Evolutionary conservation across 2,888 invertebrate species (phyloP), one percentile per base, ranked within the genome.

Genomic region (Ectemnius lituratus): DNA sequence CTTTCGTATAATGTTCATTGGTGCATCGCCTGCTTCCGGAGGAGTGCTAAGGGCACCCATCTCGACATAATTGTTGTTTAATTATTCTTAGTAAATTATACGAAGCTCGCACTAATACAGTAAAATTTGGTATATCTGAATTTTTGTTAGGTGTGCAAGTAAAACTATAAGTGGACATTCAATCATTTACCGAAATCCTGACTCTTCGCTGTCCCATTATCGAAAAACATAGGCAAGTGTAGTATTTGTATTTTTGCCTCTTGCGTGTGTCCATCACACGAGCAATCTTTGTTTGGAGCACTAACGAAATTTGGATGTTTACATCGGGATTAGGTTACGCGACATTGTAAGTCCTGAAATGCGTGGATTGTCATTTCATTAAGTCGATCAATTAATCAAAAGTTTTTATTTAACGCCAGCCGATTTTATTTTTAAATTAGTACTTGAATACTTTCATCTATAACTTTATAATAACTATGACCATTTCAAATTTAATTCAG

Each of bases 141-240:
- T 11, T 37, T 37, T 37, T 37, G 8, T 37, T 37, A 37, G 37
- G 11, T 8, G 37, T 37, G 37, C 37, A 8, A 56, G 68, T 57
- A 37, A 28, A 49, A 47, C 5, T 23, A 62, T 46, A 45, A 45
- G 61, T 63, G 27, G 52, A 8, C 57, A 28, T 60, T 18, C 28
- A 27, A 65, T 67, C 70, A 79, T 73, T 82, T 82, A 82, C 83
- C 75, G 76, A 77, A 61, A 80, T 79, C 61, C 75, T 67, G 56
- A 79, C 61, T 68, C 68, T 78, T 64, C 79, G 79, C 45, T 73
- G 78, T 14, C 79, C 82, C 78, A 81, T 80, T 59, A 81, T 62
- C 60, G 76, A 76, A 28, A 83, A 75, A 62, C 75, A 80, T 18
- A 82, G 67, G 62, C 75, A 74, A 6, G 71, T 75, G 49, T 67